These are phyloP conservation scores for Oscheius onirici DNA, from an alignment of 2,888 invertebrate genomes.

Conservation along the genomic window DNA sequence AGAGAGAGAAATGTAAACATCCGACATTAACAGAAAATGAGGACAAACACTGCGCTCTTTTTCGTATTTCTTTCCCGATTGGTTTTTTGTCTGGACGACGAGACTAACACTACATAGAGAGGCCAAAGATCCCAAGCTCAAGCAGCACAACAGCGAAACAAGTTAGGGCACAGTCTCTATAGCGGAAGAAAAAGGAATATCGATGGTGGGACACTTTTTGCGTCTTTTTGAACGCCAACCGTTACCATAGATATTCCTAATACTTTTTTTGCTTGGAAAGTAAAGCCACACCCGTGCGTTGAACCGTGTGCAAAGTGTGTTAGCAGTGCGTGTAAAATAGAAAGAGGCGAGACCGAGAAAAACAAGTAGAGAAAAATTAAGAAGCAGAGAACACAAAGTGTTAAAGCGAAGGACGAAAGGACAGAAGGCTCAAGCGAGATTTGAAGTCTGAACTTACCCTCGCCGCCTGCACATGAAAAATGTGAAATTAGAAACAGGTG, in stretches of 20 bases:
- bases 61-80: not conserved
- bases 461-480: constrained; percentile 38
- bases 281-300: constrained; percentile 24
- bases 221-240: too few relatives aligned
- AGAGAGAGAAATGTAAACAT: too few relatives aligned
- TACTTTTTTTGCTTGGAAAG: not conserved
- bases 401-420: constrained; percentile 32
- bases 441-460: constrained; percentile 31
- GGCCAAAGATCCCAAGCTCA: too few relatives aligned
- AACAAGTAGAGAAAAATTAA: not conserved
- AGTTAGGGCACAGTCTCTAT: too few relatives aligned
- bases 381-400: constrained; percentile 14
- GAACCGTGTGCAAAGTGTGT: constrained; percentile 4
- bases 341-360: constrained; percentile 2
- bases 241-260: not conserved
- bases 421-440: constrained; percentile 31
- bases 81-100: not conserved
- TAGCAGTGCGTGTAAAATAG: not conserved
- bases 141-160: too few relatives aligned
- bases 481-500: constrained; percentile 30
- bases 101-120: too few relatives aligned
- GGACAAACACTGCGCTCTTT: not conserved
- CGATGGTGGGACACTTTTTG: too few relatives aligned
- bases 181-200: too few relatives aligned
- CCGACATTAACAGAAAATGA: not conserved